A percentile compares a stretch with the other conserved stretches of the same genome.
phyloP scores from a whole-genome alignment of 2,888 invertebrate species.

The Parapristionchus giblindavisi region DNA sequence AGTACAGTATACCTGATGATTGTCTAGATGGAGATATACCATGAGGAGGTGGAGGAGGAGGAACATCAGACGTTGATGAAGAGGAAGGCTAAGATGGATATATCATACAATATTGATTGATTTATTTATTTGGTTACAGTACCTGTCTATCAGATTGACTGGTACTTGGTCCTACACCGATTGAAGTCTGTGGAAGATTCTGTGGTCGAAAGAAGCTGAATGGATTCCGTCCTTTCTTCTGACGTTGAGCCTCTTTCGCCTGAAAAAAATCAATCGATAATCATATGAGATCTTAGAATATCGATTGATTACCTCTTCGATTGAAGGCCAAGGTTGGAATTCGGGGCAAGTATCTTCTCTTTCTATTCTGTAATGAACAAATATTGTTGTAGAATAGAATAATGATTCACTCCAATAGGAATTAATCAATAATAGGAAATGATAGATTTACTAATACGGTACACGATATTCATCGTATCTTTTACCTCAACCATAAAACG shows the following conservation, averaged over 20 bases:
- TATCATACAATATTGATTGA: not conserved
- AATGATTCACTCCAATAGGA: not conserved
- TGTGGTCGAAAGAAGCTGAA: constrained; percentile 38
- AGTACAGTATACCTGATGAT: constrained; percentile 10
- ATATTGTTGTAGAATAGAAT: not conserved
- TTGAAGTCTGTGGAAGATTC: constrained; percentile 29
- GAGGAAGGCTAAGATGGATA: constrained; percentile 15
- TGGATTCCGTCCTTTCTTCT: constrained; percentile 34
- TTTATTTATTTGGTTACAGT: too few species aligned
- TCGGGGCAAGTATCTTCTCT: constrained; percentile 48
- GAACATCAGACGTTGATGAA: constrained; percentile 29
- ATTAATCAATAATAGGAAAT: constrained; percentile 3
- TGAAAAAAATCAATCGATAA: constrained; percentile 27
- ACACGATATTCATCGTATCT: not conserved
- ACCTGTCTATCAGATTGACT: too few species aligned
- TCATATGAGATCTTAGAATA: constrained; percentile 24
- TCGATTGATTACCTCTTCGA: constrained; percentile 58
- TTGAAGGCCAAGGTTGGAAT: constrained; percentile 68
- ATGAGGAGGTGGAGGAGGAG: constrained; percentile 24
- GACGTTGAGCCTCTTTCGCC: constrained; percentile 47
- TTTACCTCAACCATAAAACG: constrained; percentile 11
- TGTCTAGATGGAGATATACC: not conserved
- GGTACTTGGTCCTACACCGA: constrained; percentile 15
- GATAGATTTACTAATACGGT: not conserved
- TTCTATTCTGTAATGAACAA: constrained; percentile 40